These are phyloP conservation scores for Noctuana brunneofusca DNA, from an alignment of 2,888 invertebrate species.

Conservation along the genomic window DNA sequence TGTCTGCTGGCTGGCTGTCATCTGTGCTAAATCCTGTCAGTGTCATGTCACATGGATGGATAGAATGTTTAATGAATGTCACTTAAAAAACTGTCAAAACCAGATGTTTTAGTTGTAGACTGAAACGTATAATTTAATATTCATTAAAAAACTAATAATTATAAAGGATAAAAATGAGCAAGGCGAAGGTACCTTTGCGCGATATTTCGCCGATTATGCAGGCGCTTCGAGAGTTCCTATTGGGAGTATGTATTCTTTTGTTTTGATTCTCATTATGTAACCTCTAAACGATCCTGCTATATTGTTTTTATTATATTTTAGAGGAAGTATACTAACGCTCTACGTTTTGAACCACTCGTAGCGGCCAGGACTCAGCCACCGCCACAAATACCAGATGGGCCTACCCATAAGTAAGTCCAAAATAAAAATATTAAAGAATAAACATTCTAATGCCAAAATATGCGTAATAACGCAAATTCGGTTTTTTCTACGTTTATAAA, in stretches of 20 bases:
- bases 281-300: slow-evolving; percentile 25
- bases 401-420: slow-evolving; percentile 83
- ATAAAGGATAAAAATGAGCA: slow-evolving; percentile 56
- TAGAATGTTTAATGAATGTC: too few relatives aligned
- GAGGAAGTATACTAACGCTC: slow-evolving; percentile 83
- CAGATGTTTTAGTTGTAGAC: not conserved
- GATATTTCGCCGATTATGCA: slow-evolving; percentile 86
- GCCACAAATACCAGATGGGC: slow-evolving; percentile 92
- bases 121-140: not conserved
- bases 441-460: not conserved
- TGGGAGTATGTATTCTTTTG: slow-evolving; percentile 83
- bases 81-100: not conserved
- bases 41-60: not conserved
- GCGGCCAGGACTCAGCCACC: slow-evolving; percentile 91
- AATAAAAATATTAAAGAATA: not conserved
- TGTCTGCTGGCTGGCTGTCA: too few relatives aligned
- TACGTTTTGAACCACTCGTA: slow-evolving; percentile 86
- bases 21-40: too few relatives aligned
- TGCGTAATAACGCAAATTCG: too few relatives aligned
- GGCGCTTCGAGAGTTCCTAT: slow-evolving; percentile 84
- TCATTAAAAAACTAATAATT: not conserved
- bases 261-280: slow-evolving; percentile 46
- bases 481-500: too few relatives aligned
- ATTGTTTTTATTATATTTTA: slow-evolving; percentile 53
- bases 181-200: slow-evolving; percentile 77